These are phyloP conservation scores for Ciconia stormi DNA, from an alignment of 2,113 vertebrate species.

Conservation along the genomic window DNA sequence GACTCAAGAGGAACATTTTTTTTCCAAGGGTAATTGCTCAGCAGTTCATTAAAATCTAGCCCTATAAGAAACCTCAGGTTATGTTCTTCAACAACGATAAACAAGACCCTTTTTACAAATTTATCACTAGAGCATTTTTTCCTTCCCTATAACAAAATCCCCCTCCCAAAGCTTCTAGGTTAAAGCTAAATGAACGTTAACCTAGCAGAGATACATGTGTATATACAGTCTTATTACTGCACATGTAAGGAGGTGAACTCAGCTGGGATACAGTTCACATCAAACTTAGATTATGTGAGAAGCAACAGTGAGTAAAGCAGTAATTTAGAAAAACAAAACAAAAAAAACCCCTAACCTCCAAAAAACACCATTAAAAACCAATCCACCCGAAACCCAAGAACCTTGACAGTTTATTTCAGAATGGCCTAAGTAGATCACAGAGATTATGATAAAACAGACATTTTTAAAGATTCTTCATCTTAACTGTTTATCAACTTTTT, in stretches of 20 bases:
- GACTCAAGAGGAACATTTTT: not conserved
- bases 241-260: conserved; percentile 49
- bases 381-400: not conserved
- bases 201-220: not conserved
- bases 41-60: not conserved
- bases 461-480: not conserved
- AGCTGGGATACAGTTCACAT: conserved; percentile 50
- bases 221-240: not conserved
- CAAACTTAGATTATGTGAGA: conserved; percentile 21
- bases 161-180: not conserved
- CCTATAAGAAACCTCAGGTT: not conserved
- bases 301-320: conserved; percentile 29
- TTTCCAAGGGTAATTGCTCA: not conserved
- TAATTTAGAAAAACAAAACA: not conserved
- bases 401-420: not conserved
- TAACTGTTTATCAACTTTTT: not conserved
- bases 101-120: not conserved
- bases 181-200: not conserved
- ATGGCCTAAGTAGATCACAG: not conserved
- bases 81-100: not conserved
- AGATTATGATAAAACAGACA: not conserved
- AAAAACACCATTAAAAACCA: not conserved
- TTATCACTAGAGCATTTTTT: not conserved
- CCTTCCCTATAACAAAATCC: not conserved
- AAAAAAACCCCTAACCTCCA: not conserved